Base-by-base conservation (phyloP, 1,140 invertebrate genomes). In the Drosophila bocki region DNA sequence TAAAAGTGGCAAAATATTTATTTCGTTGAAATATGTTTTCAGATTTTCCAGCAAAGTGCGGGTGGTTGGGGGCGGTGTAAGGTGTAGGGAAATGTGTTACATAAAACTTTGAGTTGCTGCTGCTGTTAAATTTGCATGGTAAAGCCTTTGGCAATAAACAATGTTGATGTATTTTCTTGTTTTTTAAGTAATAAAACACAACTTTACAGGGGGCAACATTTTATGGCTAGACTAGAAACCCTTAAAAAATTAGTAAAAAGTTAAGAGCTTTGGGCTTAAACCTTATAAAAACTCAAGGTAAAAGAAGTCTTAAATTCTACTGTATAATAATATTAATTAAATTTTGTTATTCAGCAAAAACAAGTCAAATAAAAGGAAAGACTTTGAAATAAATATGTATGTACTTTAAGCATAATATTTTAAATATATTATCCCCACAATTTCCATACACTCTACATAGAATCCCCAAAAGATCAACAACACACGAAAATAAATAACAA, bases 1-100 rank as follows among this genome's bases (percentile, higher is more conserved):
- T 78, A 53, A 62, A 62, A 62, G 64, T 77, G 74, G 57, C 44
- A 70, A 78, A 70, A 78, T 70, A 70, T 78, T 70, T 78, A 78
- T 78, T 78, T 63, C 75, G 75, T 33, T 62, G 59, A 75, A 75
- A 75, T 75, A 64, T 75, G 60, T 75, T 70, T 70, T 57, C 57
- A 51, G 51, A 78, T 58, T 62, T 58, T 48, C 17, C 22, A 47
- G 15, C 5, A 33, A 15, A 15, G 22, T 15, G 13, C 0, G 15
- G 4, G 26, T 0, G 15, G 5, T 0, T 6, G 44, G 13, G 33
- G 15, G 12, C 3, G 9, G 13, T 29, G 19, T 3, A 39, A 48
- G 57, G 45, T 48, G 33, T 61, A 22, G 26, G 33, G 1, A 48
- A 7, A 26, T 35, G 35, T 35, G 39, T 70, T 53, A 70, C 33